Evolutionary conservation across 2,888 invertebrate species (phyloP).

Genomic region (Muschampia plurimacula): DNA sequence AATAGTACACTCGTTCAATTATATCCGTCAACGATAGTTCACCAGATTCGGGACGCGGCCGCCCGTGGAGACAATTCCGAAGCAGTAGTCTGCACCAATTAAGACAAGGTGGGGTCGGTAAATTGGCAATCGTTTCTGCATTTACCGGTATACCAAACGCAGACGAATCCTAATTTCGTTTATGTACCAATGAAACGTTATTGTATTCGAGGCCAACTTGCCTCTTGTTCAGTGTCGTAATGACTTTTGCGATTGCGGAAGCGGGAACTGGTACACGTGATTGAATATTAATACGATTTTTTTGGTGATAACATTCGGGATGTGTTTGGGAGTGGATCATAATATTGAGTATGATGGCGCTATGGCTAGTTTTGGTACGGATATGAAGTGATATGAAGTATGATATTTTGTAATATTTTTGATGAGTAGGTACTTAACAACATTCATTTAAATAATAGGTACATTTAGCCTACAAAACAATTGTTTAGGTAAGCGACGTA

Average conservation of each 20-base stretch:
- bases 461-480: no score
- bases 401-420: no score
- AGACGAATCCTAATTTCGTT: conserved; percentile 74
- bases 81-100: conserved; percentile 82
- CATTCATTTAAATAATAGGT: no score
- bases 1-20: not conserved
- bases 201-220: conserved; percentile 38
- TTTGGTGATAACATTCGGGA: not conserved
- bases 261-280: conserved; percentile 50
- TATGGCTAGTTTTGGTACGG: not conserved
- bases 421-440: no score
- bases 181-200: conserved; percentile 51
- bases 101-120: conserved; percentile 79
- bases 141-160: conserved; percentile 69
- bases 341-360: not conserved
- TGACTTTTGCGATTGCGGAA: conserved; percentile 54
- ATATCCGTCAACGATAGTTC: conserved; percentile 11
- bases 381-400: not conserved
- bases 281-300: conserved; percentile 46
- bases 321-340: not conserved
- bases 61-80: conserved; percentile 42
- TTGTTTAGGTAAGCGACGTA: no score
- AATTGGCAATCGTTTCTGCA: conserved; percentile 83
- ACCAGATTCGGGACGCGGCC: not conserved
- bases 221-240: conserved; percentile 49